These are phyloP conservation scores for Empidonax alnorum DNA, from an alignment of 2,113 vertebrate genomes.

Conservation along the genomic window DNA sequence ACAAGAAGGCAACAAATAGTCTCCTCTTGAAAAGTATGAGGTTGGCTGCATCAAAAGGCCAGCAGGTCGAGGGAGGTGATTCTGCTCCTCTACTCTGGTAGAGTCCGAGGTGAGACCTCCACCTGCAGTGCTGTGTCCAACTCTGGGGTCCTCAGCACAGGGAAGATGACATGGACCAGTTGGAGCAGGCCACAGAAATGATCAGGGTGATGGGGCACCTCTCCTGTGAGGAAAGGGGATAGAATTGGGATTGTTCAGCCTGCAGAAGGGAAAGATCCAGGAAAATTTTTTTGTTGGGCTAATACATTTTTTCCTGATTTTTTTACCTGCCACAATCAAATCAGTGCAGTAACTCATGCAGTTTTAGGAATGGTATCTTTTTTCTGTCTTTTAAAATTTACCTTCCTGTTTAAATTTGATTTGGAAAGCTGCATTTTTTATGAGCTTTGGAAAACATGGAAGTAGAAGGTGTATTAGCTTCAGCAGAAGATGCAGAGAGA, in stretches of 20 bases:
- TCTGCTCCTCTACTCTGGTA: not conserved
- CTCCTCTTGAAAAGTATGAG: not conserved
- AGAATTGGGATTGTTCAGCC: not conserved
- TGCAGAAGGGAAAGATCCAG: not conserved
- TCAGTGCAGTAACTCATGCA: not conserved
- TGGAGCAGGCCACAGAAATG: rapidly evolving
- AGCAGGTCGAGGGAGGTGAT: not conserved
- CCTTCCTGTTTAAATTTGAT: not conserved
- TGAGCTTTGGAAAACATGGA: not conserved
- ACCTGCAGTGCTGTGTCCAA: not conserved
- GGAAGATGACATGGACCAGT: not conserved
- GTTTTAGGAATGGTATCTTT: not conserved
- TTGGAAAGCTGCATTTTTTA: not conserved
- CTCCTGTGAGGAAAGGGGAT: not conserved
- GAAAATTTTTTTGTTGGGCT: not conserved
- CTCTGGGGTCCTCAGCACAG: not conserved
- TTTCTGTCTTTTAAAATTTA: not conserved
- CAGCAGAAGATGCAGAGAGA: not conserved
- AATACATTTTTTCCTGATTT: not conserved
- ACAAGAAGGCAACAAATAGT: not conserved
- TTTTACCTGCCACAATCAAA: not conserved
- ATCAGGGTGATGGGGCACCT: too few relatives aligned
- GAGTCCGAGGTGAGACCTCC: not conserved
- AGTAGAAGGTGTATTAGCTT: not conserved
- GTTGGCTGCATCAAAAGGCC: not conserved